Evolutionary conservation across 2,797 vertebrate species (phyloP).

Genomic region (Urosaurus nigricauda): DNA sequence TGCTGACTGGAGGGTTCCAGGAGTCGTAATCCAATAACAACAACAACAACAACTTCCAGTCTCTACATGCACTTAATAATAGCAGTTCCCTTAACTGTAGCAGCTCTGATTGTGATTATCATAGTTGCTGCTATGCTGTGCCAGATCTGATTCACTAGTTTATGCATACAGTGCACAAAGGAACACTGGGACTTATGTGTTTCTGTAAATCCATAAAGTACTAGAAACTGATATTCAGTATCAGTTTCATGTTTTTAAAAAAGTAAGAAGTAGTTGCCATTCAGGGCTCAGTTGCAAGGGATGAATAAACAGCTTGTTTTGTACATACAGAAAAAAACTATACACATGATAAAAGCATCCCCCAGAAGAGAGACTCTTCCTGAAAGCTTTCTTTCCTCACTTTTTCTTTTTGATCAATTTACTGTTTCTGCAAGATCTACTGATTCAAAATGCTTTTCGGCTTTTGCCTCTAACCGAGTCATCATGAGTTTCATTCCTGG

Average conservation of each 20-base stretch:
- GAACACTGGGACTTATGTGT: neutral
- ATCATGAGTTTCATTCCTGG: constrained; percentile 8
- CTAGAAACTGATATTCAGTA: too few relatives aligned
- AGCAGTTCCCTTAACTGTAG: neutral
- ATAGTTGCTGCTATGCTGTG: neutral
- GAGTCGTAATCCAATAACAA: too few relatives aligned
- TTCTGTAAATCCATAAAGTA: neutral
- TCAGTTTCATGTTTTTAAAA: neutral
- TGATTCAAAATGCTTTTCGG: constrained; percentile 21
- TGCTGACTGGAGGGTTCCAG: too few relatives aligned
- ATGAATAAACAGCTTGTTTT: neutral
- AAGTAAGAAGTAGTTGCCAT: too few relatives aligned
- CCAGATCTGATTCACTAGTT: neutral
- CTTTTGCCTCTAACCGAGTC: neutral
- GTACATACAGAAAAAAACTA: neutral
- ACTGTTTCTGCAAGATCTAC: neutral
- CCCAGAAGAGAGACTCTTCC: neutral
- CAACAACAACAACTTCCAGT: too few relatives aligned
- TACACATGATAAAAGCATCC: neutral
- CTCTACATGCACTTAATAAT: neutral
- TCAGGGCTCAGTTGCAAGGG: neutral
- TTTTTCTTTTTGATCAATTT: constrained; percentile 26
- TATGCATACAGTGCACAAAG: neutral
- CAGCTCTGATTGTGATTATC: neutral
- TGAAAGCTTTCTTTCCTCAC: neutral